Conservation (phyloP, 1,140 invertebrate genomes). For the Ganaspis sp. region DNA sequence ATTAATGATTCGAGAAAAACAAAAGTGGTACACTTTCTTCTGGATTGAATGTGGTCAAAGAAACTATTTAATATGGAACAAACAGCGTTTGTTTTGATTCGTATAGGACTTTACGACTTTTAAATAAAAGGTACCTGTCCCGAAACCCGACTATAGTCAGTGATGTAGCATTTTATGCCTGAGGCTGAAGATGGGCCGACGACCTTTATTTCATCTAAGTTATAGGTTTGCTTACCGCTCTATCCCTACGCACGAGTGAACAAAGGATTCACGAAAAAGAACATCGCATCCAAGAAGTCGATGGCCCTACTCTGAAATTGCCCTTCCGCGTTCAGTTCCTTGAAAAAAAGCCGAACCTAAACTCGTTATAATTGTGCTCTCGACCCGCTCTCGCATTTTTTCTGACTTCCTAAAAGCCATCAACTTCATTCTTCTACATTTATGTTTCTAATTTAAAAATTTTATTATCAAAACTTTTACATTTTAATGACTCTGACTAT, state of each 20-base stretch:
- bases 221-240: slow-evolving; percentile 22
- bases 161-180: slow-evolving; percentile 18
- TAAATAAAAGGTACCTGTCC: slow-evolving; percentile 2
- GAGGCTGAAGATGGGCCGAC: not conserved
- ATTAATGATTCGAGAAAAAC: not conserved
- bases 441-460: too few relatives aligned
- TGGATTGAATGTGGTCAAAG: not conserved
- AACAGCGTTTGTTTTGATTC: slow-evolving; percentile 22
- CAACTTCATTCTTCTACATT: not conserved
- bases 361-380: slow-evolving; percentile 20
- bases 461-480: not conserved
- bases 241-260: slow-evolving; percentile 28
- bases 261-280: slow-evolving; percentile 29
- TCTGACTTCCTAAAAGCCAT: not conserved
- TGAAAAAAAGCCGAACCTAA: slow-evolving; percentile 21
- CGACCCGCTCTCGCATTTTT: not conserved
- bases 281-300: slow-evolving; percentile 1
- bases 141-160: not conserved
- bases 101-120: not conserved
- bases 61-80: slow-evolving; percentile 21
- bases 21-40: not conserved
- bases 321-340: slow-evolving; percentile 25
- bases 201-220: slow-evolving; percentile 20
- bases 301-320: slow-evolving; percentile 27
- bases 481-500: not conserved